phyloP scores from a whole-genome alignment of 2,113 vertebrate genomes.

The Salvator merianae region DNA sequence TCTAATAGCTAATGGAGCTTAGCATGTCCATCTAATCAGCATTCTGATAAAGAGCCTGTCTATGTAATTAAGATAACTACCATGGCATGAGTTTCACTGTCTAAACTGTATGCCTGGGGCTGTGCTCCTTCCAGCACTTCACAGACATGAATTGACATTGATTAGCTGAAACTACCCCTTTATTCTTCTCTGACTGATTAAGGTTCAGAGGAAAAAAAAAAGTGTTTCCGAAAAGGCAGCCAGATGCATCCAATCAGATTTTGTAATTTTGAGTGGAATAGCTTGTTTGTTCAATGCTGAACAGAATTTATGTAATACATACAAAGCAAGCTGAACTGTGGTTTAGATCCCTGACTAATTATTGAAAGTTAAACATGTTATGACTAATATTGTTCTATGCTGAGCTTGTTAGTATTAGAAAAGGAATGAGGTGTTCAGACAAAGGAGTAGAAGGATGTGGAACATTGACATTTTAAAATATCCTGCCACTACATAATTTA shows the following conservation, averaged over 20 bases:
- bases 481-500: background rate
- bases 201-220: slow-evolving; percentile 13
- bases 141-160: slow-evolving; percentile 32
- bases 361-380: background rate
- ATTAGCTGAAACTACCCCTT: slow-evolving; percentile 30
- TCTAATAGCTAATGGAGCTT: slow-evolving; percentile 36
- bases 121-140: slow-evolving; percentile 47
- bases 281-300: background rate
- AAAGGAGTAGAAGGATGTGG: background rate
- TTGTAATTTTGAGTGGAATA: background rate
- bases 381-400: background rate
- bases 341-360: background rate
- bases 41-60: slow-evolving; percentile 55
- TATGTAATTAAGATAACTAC: slow-evolving; percentile 58
- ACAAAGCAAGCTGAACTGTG: background rate
- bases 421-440: background rate
- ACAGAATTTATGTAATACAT: background rate
- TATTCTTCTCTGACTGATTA: slow-evolving; percentile 24
- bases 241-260: background rate
- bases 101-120: slow-evolving; percentile 10
- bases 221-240: slow-evolving; percentile 11
- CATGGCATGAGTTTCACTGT: slow-evolving; percentile 41
- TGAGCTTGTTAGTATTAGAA: background rate
- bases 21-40: slow-evolving; percentile 38
- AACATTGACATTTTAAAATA: background rate